A percentile compares a stretch with the other conserved stretches of the same genome.
Conservation (phyloP, 1,140 invertebrate species). For the Bombus vancouverensis region DNA sequence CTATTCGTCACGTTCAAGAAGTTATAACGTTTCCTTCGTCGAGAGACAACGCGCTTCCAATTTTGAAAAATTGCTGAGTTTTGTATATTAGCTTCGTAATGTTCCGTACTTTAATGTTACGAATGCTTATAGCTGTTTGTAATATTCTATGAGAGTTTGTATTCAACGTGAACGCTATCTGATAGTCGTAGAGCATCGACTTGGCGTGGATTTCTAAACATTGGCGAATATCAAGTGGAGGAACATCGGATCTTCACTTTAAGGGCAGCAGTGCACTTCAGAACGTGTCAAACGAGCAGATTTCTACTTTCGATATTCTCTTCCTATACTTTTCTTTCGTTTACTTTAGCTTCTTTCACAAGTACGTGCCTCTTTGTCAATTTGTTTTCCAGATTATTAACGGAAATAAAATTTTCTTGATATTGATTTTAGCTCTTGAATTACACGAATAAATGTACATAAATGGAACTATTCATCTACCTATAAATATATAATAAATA, state of each 20-base stretch:
- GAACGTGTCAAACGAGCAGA: constrained; percentile 49
- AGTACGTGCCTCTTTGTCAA: not conserved
- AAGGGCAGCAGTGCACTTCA: not conserved
- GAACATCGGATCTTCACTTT: not conserved
- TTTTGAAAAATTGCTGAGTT: not conserved
- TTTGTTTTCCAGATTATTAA: not conserved
- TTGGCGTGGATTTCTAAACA: constrained; percentile 34
- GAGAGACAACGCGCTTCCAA: not conserved
- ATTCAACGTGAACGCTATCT: not conserved
- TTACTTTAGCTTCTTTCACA: not conserved
- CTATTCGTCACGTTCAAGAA: too few species aligned
- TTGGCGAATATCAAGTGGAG: constrained; percentile 14
- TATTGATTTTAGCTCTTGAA: not conserved
- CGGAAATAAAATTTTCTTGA: not conserved
- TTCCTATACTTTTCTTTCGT: not conserved
- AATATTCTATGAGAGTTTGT: not conserved
- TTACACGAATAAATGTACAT: not conserved
- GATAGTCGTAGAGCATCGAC: not conserved
- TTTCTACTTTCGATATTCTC: constrained; percentile 29
- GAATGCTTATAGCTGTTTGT: not conserved
- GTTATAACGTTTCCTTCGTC: not conserved
- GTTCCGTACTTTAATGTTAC: not conserved
- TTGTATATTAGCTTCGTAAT: not conserved
- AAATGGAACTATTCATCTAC: not conserved
- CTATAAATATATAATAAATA: not conserved